Percentiles rank a stretch among this genome's conserved stretches.
Evolutionary conservation across 2,113 vertebrate genomes (phyloP).

Genomic region (Probosciger aterrimus): DNA sequence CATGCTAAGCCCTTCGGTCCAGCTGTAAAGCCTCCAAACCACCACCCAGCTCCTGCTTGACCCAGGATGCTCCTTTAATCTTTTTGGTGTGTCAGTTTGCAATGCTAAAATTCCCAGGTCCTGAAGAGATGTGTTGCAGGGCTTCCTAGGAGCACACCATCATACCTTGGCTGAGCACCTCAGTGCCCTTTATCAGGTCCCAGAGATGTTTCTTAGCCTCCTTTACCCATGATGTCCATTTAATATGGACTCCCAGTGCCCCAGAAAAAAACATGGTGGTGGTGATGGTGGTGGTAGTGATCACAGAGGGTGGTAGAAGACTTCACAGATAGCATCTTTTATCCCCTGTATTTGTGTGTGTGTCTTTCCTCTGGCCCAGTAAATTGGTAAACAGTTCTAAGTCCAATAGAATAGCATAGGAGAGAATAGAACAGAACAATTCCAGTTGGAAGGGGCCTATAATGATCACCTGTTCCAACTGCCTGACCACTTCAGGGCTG

Average conservation of each 20-base stretch:
- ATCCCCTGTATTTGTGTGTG: background rate
- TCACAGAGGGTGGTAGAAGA: background rate
- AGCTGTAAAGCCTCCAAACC: background rate
- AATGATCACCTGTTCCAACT: background rate
- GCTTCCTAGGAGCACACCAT: background rate
- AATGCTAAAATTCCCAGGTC: background rate
- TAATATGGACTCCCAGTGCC: background rate
- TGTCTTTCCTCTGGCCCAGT: background rate
- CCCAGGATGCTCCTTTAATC: slow-evolving; percentile 34
- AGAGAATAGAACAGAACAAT: background rate
- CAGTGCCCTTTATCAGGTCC: background rate
- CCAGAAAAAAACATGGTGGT: rapidly evolving
- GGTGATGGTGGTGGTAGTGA: background rate
- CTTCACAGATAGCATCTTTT: background rate
- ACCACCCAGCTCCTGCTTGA: slow-evolving; percentile 5
- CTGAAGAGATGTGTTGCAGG: background rate
- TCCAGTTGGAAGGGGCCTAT: background rate
- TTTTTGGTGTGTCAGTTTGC: background rate
- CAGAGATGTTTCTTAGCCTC: background rate
- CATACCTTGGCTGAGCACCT: background rate
- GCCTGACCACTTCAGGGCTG: background rate
- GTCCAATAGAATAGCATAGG: rapidly evolving
- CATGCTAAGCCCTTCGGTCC: slow-evolving; percentile 43
- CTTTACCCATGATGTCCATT: background rate
- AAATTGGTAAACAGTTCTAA: background rate